Base-by-base conservation (phyloP, 2,888 invertebrate genomes). In the Zygothrica quintamaculata region DNA sequence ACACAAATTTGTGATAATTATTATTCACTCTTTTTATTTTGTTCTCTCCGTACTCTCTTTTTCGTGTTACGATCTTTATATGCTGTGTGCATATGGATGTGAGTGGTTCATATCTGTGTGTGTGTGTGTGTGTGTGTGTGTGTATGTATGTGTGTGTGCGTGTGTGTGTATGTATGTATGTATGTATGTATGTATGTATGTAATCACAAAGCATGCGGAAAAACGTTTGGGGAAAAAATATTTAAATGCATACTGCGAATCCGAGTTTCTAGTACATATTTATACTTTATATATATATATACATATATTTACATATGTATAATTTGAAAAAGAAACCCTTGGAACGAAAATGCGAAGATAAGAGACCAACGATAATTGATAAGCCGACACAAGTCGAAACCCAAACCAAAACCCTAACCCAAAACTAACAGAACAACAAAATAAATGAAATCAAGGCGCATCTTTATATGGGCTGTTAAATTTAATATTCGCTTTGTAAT, bases 1-100 rank as follows among this genome's bases (percentile, higher is more conserved):
- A 26, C 29, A 52, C 47, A 58, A 68, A 69, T 57, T 76, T 69
- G 68, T 71, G 79, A 74, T 82, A 82, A 82, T 79, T 74, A 64
- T 70, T 76, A 65, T 75, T 70, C 44, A 65, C 44, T 65, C 26
- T 44, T 61, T 53, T 40, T 51, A 26, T 34, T 33, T 22, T 25
- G 34, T 50, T 1, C 36, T 59, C 12, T 8, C 13, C 8, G 3
- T 31, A 25, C 22, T 64, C 46, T 64, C 43, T 56, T 50, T 59
- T 57, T 56, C 50, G 51, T 25, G 42, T 26, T 55, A 15, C 57
- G 62, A 65, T 74, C 61, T 62, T 36, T 47, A 36, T 40, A 18
- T 52, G 25, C 33, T 43, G 33, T 29, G 37, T 15, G 29, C 25
- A 16, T 59, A 56, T 53, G 5, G 37, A 18, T 29, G 37, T 15